Conservation (phyloP, 1,140 invertebrate genomes). For the Brachionus manjavacas region DNA sequence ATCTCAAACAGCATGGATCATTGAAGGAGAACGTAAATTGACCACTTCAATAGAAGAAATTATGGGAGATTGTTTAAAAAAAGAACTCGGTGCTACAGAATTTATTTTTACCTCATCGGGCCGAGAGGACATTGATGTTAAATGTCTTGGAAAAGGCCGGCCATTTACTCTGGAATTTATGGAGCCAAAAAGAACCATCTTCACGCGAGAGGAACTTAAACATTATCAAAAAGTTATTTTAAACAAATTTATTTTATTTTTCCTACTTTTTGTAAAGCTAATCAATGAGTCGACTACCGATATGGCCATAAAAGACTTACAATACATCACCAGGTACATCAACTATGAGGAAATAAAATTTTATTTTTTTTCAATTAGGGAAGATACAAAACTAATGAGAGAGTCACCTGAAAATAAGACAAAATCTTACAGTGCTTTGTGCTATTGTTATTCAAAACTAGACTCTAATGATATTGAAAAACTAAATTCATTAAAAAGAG, state of each 20-base stretch:
- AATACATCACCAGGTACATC: constrained; percentile 63
- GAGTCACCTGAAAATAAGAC: constrained; percentile 77
- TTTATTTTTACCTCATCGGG: constrained; percentile 79
- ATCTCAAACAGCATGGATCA: constrained; percentile 87
- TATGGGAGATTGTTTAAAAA: constrained; percentile 65
- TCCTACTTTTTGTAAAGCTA: constrained; percentile 15
- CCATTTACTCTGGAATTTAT: constrained; percentile 79
- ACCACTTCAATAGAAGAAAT: constrained; percentile 84
- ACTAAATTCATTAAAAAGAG: constrained; percentile 52
- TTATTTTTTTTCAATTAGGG: constrained; percentile 54
- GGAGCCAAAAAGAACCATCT: constrained; percentile 63
- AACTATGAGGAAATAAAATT: constrained; percentile 10
- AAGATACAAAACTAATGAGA: constrained; percentile 70
- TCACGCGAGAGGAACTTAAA: constrained; percentile 43
- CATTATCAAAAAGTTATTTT: constrained; percentile 45
- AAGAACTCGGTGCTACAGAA: constrained; percentile 53
- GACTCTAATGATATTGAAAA: constrained; percentile 58
- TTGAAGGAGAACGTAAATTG: constrained; percentile 73
- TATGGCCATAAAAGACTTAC: constrained; percentile 64
- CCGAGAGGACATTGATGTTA: constrained; percentile 86
- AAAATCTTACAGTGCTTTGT: constrained; percentile 76
- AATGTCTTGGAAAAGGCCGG: constrained; percentile 72
- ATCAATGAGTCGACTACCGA: constrained; percentile 63
- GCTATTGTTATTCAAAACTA: constrained; percentile 60
- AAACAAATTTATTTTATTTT: constrained; percentile 49